phyloP scores from a whole-genome alignment of 2,888 invertebrate genomes.

The Ophion slaviceki region DNA sequence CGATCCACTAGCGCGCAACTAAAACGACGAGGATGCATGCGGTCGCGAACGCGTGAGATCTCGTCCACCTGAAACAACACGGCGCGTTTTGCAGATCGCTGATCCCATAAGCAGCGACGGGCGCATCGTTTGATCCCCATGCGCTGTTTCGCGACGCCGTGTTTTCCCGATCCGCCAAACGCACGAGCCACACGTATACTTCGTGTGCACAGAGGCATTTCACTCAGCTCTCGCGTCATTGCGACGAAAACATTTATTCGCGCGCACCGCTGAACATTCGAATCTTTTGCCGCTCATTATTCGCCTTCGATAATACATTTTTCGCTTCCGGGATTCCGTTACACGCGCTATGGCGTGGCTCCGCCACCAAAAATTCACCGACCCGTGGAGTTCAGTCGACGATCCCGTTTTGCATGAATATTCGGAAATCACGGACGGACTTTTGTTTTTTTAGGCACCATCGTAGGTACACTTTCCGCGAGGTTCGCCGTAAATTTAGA shows the following conservation, averaged over 20 bases:
- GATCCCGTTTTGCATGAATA: no score
- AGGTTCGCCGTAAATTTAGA: no score
- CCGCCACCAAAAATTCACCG: no score
- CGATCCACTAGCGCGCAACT: constrained; percentile 17
- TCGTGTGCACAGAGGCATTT: background rate
- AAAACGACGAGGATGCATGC: constrained; percentile 47
- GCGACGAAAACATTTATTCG: constrained; percentile 42
- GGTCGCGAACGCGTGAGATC: constrained; percentile 76
- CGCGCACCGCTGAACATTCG: constrained; percentile 46
- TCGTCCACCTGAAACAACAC: constrained; percentile 83
- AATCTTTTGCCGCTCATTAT: constrained; percentile 22
- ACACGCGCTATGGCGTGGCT: background rate
- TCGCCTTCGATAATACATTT: background rate
- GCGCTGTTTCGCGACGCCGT: constrained; percentile 78
- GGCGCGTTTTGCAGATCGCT: constrained; percentile 82
- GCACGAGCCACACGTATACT: constrained; percentile 41
- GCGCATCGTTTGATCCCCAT: constrained; percentile 80
- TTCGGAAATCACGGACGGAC: no score
- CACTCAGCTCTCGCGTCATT: constrained; percentile 24
- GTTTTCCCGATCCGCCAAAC: constrained; percentile 73
- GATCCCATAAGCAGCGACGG: constrained; percentile 80
- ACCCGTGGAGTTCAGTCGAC: no score
- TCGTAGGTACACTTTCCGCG: no score
- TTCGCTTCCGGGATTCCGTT: constrained; percentile 12
- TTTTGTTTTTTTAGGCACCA: no score